Percentiles rank a stretch among this genome's conserved stretches.
Evolutionary conservation across 2,888 invertebrate genomes (phyloP).

Genomic region (Agrilus cyanescens): DNA sequence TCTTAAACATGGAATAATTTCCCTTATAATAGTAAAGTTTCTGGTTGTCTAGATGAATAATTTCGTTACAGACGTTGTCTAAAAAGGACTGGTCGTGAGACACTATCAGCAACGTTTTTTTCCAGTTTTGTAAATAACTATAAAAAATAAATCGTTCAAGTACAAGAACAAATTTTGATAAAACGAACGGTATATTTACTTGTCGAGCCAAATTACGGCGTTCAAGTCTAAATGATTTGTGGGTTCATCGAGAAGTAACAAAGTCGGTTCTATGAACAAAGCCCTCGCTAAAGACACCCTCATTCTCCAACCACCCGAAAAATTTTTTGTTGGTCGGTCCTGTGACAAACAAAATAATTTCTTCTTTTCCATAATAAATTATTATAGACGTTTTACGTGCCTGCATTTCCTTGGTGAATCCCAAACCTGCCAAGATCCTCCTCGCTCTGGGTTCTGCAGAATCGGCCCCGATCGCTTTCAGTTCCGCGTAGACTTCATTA

Average conservation of each 20-base stretch:
- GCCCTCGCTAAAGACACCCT: constrained; percentile 94
- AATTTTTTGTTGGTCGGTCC: constrained; percentile 77
- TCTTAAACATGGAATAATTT: constrained; percentile 96
- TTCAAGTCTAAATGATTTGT: constrained; percentile 99
- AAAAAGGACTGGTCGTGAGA: constrained; percentile 99
- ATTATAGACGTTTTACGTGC: constrained; percentile 13
- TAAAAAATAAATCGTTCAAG: constrained; percentile 18
- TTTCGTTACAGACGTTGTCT: constrained; percentile 98
- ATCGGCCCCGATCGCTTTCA: constrained; percentile 94
- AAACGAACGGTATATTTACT: constrained; percentile 45
- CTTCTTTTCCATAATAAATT: background rate
- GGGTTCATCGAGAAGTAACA: constrained; percentile 96
- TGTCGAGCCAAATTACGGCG: constrained; percentile 99
- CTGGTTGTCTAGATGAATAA: constrained; percentile 91
- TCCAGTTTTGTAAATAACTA: constrained; percentile 95
- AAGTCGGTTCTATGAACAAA: constrained; percentile 90
- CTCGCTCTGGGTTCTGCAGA: constrained; percentile 95
- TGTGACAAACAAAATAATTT: constrained; percentile 9
- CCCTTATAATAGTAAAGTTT: constrained; percentile 96
- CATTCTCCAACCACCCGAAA: constrained; percentile 98
- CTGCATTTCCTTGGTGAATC: constrained; percentile 84
- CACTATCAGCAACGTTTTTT: constrained; percentile 94
- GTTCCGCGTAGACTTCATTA: constrained; percentile 87
- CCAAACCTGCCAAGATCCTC: constrained; percentile 92
- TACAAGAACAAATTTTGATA: constrained; percentile 2